Evolutionary conservation across 2,113 vertebrate genomes (phyloP), one percentile per base, ranked within the genome.

Genomic region (Callipepla squamata): DNA sequence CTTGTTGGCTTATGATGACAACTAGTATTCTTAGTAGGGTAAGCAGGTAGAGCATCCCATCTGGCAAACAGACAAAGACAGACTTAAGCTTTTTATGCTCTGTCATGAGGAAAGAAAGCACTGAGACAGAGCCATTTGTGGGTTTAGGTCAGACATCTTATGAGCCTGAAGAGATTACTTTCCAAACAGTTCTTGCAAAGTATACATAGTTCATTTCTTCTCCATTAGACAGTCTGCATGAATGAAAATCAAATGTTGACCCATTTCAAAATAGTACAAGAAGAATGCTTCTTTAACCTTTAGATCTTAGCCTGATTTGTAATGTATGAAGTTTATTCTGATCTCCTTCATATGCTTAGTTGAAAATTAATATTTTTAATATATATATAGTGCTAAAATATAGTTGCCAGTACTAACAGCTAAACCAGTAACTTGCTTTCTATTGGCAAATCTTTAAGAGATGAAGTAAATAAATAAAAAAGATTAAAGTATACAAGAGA

Each of bases 11-110:
- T 0, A 0, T 76, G 76, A 59, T 74, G 70, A 62, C 15, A 9
- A 80, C 11, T 6, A 74, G 38, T 92, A 87, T 82, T 58, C 59
- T 58, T 38, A 19, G 62, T 69, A 0, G 15, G 38, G 80, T 44
- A 19, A 92, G 50, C 81, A 87, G 85, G 76, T 91, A 75, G 74
- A 75, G 28, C 1, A 2, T 82, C 59, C 17, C 53, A 45, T 34
- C 74, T 91, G 75, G 89, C 89, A 93, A 44, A n/a, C 19, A n/a
- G 21, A 44, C 68, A 90, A 28, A 95, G 81, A 44, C 78, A 92
- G 89, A 89, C 91, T 87, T 92, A 78, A 59, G 22, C 38, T 68
- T 93, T 76, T 53, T 13, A 0, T 38, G 36, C 42, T 73, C 42
- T 89, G n/a, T 85, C 69, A 45, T 0, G 1, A 58, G 85, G 67